A percentile compares a stretch with the other conserved stretches of the same genome.
phyloP scores from a whole-genome alignment of 2,888 invertebrate genomes.

The Agrypnus murinus region DNA sequence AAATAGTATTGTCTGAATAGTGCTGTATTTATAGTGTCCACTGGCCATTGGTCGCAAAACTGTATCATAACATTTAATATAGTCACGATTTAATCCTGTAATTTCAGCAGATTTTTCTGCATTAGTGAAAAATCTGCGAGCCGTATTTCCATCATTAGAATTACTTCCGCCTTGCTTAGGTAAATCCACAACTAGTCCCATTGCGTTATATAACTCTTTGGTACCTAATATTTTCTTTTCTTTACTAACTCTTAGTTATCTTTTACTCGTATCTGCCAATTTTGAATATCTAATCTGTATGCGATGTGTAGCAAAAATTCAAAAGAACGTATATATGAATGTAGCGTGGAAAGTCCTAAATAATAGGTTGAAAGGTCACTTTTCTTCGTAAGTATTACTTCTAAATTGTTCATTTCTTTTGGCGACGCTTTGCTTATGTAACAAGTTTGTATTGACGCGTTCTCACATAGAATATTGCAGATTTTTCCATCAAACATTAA shows the following conservation, averaged over 20 bases:
- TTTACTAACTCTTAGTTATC: constrained; percentile 48
- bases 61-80: too few species aligned
- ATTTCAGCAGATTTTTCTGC: constrained; percentile 29
- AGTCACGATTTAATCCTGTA: constrained; percentile 20
- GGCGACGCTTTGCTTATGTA: constrained; percentile 51
- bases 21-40: neutral
- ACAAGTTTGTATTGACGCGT: constrained; percentile 39
- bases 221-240: constrained; percentile 43
- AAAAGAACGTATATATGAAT: constrained; percentile 63
- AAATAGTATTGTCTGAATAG: constrained; percentile 28
- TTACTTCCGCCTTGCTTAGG: constrained; percentile 52
- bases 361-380: constrained; percentile 13
- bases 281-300: constrained; percentile 60
- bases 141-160: constrained; percentile 53
- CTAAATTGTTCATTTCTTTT: constrained; percentile 53
- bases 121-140: constrained; percentile 58
- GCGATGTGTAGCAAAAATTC: constrained; percentile 61
- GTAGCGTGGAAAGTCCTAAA: constrained; percentile 59
- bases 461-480: neutral
- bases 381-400: constrained; percentile 31
- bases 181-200: constrained; percentile 50
- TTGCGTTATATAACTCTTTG: constrained; percentile 45
- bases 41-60: constrained; percentile 9
- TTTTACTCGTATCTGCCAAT: constrained; percentile 62
- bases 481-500: neutral